Evolutionary conservation across 2,797 vertebrate species (phyloP), one percentile per base, ranked within the genome.

Genomic region (Vespertilio murinus): DNA sequence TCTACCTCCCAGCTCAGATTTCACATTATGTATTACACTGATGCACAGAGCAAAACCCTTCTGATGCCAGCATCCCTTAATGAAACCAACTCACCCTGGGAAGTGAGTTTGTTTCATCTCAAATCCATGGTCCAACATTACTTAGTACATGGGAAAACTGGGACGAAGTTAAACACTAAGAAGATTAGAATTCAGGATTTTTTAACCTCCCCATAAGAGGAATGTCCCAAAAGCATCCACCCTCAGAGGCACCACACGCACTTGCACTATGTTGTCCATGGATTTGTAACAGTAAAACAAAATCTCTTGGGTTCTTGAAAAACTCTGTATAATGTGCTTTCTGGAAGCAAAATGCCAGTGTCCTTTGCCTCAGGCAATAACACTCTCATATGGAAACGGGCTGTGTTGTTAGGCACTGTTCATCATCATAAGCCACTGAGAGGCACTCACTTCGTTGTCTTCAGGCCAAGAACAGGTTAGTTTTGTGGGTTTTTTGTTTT

Each of bases 361-460:
- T 90, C 95, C 96, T 97, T 98, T 97, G 92, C 92, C 95, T 92
- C 84, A 96, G 95, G 96, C 94, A 97, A 97, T 98, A 98, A 98
- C 98, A 98, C 88, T 97, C 89, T 97, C 97, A 96, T 71, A 91
- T 95, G 94, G 93, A 98, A 98, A 98, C 94, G 96, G 97, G 94
- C 79, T 97, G 90, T 96, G 91, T 96, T 96, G 97, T 97, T 97
- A 97, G 97, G 80, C 85, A 95, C 97, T 98, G 97, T 97, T 97
- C 95, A 97, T 97, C 83, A 96, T 95, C 96, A 7, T 97, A 98
- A 98, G 97, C 94, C 82, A 96, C 96, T 94, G 93, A 98, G 94
- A 98, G 96, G 96, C 90, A 96, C 84, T 97, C 92, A 92, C 94
- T 97, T 97, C 92, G 96, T 97, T 97, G 96, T 97, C 96, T 96